These are phyloP conservation scores for Carcinoscorpius rotundicauda DNA, from an alignment of 1,140 invertebrate species.

Conservation along the genomic window DNA sequence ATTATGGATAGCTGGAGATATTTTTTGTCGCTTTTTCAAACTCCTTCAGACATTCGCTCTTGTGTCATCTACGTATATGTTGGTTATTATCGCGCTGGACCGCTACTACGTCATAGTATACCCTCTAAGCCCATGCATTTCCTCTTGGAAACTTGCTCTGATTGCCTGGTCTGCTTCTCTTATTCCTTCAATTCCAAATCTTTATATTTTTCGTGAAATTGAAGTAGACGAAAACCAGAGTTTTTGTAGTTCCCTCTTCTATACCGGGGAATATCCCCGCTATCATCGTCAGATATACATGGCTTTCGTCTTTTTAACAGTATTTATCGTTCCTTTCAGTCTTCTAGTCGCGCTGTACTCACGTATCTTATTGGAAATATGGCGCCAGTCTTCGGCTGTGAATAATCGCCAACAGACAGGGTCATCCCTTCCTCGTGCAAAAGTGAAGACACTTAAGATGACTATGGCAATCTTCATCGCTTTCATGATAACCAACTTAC, in stretches of 20 bases:
- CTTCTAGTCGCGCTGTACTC: constrained; percentile 11
- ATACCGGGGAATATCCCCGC: constrained; percentile 1
- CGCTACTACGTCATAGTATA: constrained; percentile 34
- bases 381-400: constrained; percentile 14
- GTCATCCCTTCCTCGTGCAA: constrained; percentile 31
- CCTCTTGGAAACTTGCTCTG: constrained; percentile 5
- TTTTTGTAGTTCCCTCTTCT: constrained; percentile 17
- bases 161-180: constrained; percentile 13
- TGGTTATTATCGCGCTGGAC: constrained; percentile 37
- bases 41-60: constrained; percentile 33
- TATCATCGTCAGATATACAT: constrained; percentile 16
- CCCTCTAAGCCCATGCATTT: constrained; percentile 26
- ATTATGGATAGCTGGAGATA: constrained; percentile 31
- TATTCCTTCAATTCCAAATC: constrained; percentile 15
- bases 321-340: constrained; percentile 15
- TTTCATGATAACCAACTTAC: constrained; percentile 31
- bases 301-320: constrained; percentile 11
- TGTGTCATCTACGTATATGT: constrained; percentile 34
- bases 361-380: constrained; percentile 10
- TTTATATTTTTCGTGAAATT: constrained; percentile 12
- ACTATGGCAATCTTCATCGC: constrained; percentile 32
- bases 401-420: constrained; percentile 7
- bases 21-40: constrained; percentile 32
- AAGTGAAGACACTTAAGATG: constrained; percentile 36
- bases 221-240: not conserved